Conservation (phyloP, 2,888 invertebrate species). For the Himalopsyche anomala region DNA sequence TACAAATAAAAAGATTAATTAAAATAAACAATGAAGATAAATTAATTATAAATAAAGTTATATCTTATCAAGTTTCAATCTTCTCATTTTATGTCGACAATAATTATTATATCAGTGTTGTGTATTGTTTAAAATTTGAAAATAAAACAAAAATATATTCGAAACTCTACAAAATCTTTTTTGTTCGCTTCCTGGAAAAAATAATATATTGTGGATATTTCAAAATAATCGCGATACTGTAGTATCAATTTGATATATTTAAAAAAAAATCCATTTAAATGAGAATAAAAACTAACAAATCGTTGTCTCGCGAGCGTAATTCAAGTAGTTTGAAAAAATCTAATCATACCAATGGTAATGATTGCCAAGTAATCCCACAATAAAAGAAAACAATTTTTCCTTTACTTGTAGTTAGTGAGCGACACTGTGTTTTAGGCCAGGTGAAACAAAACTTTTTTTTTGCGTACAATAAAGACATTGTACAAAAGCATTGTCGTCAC, state of each 20-base stretch:
- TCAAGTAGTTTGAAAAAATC: conserved; percentile 13
- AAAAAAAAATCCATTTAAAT: neutral
- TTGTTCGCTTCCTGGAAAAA: too few species aligned
- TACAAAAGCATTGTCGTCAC: neutral
- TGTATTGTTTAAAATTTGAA: too few species aligned
- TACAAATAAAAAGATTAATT: too few species aligned
- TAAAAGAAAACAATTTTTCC: neutral
- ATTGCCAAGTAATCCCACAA: neutral
- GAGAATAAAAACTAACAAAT: neutral
- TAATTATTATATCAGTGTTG: too few species aligned
- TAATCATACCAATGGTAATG: neutral
- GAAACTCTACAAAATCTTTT: too few species aligned
- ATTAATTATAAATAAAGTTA: too few species aligned
- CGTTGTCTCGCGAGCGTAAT: neutral
- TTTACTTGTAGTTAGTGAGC: neutral
- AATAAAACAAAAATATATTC: too few species aligned
- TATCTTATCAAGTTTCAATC: too few species aligned
- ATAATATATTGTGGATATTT: too few species aligned
- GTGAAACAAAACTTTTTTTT: neutral
- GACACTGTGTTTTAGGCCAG: conserved; percentile 4
- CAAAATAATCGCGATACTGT: too few species aligned
- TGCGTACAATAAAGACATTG: neutral
- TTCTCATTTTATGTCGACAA: too few species aligned
- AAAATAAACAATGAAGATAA: too few species aligned
- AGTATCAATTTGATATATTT: neutral